A percentile compares a stretch with the other conserved stretches of the same genome.
phyloP scores from a whole-genome alignment of 2,113 vertebrate species.

The Pollachius pollachius region DNA sequence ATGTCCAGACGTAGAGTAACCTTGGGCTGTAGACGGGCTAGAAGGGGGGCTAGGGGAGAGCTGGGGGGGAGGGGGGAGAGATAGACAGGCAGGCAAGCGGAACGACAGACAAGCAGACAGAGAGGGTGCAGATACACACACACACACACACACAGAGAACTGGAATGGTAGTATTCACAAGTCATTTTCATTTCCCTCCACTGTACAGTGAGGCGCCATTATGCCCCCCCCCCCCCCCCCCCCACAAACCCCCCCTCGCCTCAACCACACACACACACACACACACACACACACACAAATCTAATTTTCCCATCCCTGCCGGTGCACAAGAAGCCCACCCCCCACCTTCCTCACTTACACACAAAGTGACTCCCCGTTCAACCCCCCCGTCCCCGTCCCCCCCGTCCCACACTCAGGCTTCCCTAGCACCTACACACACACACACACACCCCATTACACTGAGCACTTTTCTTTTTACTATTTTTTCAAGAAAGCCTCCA shows the following conservation, averaged over 20 bases:
- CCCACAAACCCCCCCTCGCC: neutral
- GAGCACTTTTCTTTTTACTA: constrained; percentile 65
- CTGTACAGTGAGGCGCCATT: constrained; percentile 59
- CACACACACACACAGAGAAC: constrained; percentile 31
- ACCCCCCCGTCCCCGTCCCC: constrained; percentile 29
- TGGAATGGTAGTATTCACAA: constrained; percentile 54
- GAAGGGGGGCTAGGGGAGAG: constrained; percentile 25
- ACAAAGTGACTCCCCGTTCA: constrained; percentile 1
- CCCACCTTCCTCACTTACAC: neutral
- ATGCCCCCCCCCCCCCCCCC: constrained; percentile 47
- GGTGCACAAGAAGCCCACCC: neutral
- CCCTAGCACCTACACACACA: constrained; percentile 1
- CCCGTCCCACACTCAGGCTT: constrained; percentile 13
- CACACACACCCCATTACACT: constrained; percentile 57
- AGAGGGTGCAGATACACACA: constrained; percentile 27
- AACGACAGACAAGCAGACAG: constrained; percentile 20
- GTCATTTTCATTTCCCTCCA: constrained; percentile 65
- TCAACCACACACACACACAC: too few species aligned
- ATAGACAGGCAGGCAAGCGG: constrained; percentile 39
- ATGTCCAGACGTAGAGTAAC: constrained; percentile 74
- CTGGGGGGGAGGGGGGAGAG: neutral
- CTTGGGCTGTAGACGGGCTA: constrained; percentile 62
- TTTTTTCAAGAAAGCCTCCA: constrained; percentile 69
- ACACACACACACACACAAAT: neutral
- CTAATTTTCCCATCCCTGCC: constrained; percentile 15